These are phyloP conservation scores for Coenonympha glycerion DNA, from an alignment of 2,888 invertebrate genomes.

Conservation along the genomic window DNA sequence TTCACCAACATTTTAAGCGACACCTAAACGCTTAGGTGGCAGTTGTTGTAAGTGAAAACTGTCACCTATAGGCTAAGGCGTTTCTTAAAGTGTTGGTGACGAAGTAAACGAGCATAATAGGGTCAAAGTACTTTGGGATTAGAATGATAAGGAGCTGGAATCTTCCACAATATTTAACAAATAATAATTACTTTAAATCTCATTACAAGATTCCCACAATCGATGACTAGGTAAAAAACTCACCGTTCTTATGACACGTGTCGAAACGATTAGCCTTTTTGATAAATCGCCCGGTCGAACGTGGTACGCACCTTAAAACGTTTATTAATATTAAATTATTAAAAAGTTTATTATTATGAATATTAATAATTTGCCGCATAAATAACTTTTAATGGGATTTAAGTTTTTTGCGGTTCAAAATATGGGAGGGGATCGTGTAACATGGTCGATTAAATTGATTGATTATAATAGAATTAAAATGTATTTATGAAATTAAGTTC, in stretches of 20 bases:
- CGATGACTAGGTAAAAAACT: constrained; percentile 44
- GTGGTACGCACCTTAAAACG: constrained; percentile 17
- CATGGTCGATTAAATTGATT: neutral
- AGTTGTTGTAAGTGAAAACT: too few species aligned
- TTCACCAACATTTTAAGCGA: too few species aligned
- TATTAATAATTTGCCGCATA: constrained; percentile 18
- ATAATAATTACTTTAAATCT: constrained; percentile 3
- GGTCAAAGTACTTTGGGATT: too few species aligned
- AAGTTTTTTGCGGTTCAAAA: neutral
- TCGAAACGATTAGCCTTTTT: constrained; percentile 42
- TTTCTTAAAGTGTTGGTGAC: too few species aligned
- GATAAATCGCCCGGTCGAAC: constrained; percentile 19
- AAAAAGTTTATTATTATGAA: constrained; percentile 18
- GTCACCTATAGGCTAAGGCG: too few species aligned
- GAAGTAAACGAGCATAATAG: too few species aligned
- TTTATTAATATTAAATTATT: constrained; percentile 27
- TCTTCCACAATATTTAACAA: neutral
- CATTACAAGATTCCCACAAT: constrained; percentile 41
- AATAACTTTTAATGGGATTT: constrained; percentile 26
- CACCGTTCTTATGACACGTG: constrained; percentile 50
- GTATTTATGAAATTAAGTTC: too few species aligned
- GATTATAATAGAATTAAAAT: too few species aligned
- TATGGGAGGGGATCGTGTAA: neutral
- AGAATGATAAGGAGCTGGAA: too few species aligned
- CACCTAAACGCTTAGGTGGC: too few species aligned